Percentiles rank a stretch among this genome's conserved stretches.
Evolutionary conservation across 2,888 invertebrate species (phyloP).

Genomic region (Eilema caniola): DNA sequence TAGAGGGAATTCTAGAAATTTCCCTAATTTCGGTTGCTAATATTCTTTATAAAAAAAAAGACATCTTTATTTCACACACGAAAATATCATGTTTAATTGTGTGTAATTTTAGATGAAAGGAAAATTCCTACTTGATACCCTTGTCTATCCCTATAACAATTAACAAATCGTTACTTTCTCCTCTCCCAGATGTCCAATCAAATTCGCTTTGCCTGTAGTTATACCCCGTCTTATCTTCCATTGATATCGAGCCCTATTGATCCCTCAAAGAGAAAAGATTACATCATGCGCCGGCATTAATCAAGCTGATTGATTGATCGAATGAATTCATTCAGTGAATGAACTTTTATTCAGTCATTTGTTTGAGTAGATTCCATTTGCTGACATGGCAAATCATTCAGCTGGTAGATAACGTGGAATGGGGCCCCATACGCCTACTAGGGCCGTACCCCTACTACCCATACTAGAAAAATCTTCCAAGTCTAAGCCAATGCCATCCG

Average conservation of each 20-base stretch:
- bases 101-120: not conserved
- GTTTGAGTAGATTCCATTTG: slow-evolving; percentile 2
- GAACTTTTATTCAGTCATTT: not conserved
- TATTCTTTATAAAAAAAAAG: too few species aligned
- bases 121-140: not conserved
- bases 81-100: not conserved
- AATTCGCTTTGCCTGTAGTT: not conserved
- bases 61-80: too few species aligned
- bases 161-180: not conserved
- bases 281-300: slow-evolving; percentile 22
- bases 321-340: slow-evolving; percentile 18
- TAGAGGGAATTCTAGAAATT: too few species aligned
- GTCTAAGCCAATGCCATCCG: too few species aligned
- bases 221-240: not conserved
- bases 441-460: too few species aligned
- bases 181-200: not conserved
- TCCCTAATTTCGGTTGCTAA: too few species aligned
- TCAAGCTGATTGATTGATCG: slow-evolving; percentile 18
- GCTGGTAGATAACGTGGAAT: not conserved
- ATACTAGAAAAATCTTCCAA: too few species aligned
- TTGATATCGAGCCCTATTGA: slow-evolving; percentile 18
- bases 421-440: too few species aligned
- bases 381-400: slow-evolving; percentile 2
- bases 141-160: slow-evolving; percentile 3
- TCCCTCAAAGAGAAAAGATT: slow-evolving; percentile 18